Evolutionary conservation across 1,140 invertebrate species (phyloP).

Genomic region (Pseudachorutes palmiensis): DNA sequence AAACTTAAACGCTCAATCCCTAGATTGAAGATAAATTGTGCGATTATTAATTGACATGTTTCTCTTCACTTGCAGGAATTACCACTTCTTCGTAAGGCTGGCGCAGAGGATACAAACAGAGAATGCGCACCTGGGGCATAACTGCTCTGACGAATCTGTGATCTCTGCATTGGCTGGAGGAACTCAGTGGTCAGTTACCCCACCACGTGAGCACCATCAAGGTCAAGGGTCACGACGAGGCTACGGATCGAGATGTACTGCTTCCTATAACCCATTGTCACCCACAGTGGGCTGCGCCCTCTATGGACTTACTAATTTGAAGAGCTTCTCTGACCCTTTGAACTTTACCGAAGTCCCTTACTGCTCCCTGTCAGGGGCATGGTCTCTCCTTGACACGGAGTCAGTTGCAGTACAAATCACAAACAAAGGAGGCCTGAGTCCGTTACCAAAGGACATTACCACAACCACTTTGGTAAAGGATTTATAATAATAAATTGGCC

Average conservation of each 20-base stretch:
- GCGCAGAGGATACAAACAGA: not conserved
- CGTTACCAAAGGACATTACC: conserved; percentile 36
- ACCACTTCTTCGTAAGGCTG: conserved; percentile 4
- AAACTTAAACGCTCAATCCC: too few relatives aligned
- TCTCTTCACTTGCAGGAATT: not conserved
- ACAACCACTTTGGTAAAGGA: conserved; percentile 36
- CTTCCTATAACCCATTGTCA: not conserved
- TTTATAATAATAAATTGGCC: too few relatives aligned
- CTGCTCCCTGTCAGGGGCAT: conserved; percentile 35
- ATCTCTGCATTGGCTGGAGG: not conserved
- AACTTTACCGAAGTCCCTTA: conserved; percentile 33
- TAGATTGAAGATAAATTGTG: not conserved
- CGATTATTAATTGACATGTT: not conserved
- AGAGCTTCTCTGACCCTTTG: conserved; percentile 32
- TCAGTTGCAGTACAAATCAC: conserved; percentile 38
- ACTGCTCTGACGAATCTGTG: not conserved
- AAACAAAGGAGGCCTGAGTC: conserved; percentile 33
- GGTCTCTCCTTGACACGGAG: conserved; percentile 34
- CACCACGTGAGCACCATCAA: not conserved
- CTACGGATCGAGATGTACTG: not conserved
- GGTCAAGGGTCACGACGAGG: not conserved
- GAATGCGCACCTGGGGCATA: not conserved
- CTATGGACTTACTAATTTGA: conserved; percentile 36
- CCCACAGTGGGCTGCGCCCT: conserved; percentile 30
- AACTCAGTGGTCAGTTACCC: not conserved